Evolutionary conservation across 2,888 invertebrate genomes (phyloP).

Genomic region (Trachelus iudaicus): DNA sequence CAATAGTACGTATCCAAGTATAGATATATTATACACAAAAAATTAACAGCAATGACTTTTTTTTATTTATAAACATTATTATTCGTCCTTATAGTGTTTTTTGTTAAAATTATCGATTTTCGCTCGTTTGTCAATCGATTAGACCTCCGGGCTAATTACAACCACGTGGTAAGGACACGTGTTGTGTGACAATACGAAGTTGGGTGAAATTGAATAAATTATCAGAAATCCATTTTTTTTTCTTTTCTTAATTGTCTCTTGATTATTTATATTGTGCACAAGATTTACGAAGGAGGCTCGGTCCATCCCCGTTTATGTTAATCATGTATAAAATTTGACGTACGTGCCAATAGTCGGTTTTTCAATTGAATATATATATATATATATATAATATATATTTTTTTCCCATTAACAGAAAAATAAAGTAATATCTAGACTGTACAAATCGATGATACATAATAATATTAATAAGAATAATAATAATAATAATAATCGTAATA

Average conservation of each 20-base stretch:
- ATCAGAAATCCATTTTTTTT: neutral
- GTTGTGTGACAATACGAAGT: neutral
- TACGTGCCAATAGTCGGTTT: neutral
- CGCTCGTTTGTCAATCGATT: neutral
- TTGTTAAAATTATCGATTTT: neutral
- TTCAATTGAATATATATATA: neutral
- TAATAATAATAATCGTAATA: conserved; percentile 23
- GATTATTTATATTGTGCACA: neutral
- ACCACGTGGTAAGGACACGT: neutral
- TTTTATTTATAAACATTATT: neutral
- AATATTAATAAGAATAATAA: conserved; percentile 28
- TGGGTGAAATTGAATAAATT: neutral
- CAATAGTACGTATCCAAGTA: neutral
- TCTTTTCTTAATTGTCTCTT: neutral
- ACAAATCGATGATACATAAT: conserved; percentile 19
- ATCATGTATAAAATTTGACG: neutral
- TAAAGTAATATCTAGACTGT: neutral
- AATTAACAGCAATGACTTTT: neutral
- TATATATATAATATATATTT: neutral
- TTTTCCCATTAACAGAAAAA: neutral
- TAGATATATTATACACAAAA: neutral
- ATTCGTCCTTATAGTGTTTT: neutral
- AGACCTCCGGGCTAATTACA: neutral
- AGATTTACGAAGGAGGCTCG: neutral
- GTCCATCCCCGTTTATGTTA: neutral